These are phyloP conservation scores for Sebastes oblongus DNA, from an alignment of 2,797 vertebrate species.

Conservation along the genomic window DNA sequence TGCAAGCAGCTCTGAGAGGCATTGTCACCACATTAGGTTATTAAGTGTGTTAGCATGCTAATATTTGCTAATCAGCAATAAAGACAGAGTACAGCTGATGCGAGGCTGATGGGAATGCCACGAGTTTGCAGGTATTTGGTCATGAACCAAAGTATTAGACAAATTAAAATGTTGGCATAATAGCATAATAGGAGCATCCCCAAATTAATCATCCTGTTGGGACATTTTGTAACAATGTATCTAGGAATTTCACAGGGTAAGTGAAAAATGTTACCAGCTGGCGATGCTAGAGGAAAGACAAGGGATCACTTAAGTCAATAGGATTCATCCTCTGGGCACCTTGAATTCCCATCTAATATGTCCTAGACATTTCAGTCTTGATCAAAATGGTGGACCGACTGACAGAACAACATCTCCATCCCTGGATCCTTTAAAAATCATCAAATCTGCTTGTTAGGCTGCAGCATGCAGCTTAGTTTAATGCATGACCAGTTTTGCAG, in stretches of 20 bases:
- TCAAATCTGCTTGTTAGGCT: neutral
- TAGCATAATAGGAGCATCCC: neutral
- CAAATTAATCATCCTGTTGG: neutral
- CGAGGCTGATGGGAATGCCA: neutral
- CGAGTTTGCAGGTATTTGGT: no score
- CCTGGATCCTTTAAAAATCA: neutral
- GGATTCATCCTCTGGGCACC: neutral
- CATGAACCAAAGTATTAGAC: neutral
- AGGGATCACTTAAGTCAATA: neutral
- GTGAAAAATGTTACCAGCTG: neutral
- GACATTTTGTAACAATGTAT: neutral
- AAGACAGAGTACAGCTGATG: neutral
- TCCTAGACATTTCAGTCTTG: neutral
- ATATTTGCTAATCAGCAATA: neutral
- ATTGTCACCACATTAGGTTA: neutral
- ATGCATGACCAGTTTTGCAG: neutral
- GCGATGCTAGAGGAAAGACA: neutral
- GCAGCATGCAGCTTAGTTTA: neutral
- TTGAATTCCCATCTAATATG: neutral
- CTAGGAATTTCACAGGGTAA: neutral
- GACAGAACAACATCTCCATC: neutral
- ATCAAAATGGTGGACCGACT: neutral
- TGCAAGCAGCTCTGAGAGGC: neutral
- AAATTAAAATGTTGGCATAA: neutral
- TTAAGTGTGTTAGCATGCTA: neutral